Conservation (phyloP, 2,888 invertebrate species). For the Adelognathus sp. region DNA sequence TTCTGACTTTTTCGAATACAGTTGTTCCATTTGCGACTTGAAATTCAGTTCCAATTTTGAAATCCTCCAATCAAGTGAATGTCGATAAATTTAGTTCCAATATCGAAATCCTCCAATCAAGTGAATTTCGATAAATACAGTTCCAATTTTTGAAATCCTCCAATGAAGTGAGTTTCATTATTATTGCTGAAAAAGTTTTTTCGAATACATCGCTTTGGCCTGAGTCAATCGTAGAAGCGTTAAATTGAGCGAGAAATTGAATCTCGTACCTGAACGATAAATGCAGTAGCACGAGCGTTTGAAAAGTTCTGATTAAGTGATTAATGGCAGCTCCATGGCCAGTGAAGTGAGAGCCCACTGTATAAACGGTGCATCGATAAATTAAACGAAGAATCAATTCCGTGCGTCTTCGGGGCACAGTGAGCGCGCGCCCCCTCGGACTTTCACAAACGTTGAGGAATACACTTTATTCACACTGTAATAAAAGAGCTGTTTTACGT, state of each 20-base stretch:
- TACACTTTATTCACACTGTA: constrained; percentile 21
- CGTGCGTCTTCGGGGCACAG: constrained; percentile 38
- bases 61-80: too few species aligned
- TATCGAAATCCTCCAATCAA: too few species aligned
- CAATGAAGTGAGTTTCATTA: background rate
- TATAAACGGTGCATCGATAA: constrained; percentile 42
- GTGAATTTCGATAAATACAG: too few species aligned
- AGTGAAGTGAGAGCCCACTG: background rate
- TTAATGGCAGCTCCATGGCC: constrained; percentile 25
- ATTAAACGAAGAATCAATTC: constrained; percentile 58
- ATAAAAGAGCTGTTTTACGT: constrained; percentile 52
- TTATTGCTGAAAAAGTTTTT: background rate
- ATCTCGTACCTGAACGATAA: background rate
- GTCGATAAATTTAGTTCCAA: too few species aligned
- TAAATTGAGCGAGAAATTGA: background rate
- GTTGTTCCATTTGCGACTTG: too few species aligned
- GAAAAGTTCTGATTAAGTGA: constrained; percentile 38
- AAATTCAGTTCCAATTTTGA: too few species aligned
- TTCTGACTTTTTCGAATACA: too few species aligned
- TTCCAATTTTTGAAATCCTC: background rate
- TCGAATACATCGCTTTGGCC: too few species aligned
- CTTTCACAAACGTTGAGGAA: constrained; percentile 54
- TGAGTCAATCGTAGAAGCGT: background rate
- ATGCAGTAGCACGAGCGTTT: background rate
- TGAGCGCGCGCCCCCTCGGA: constrained; percentile 36